Base-by-base conservation (phyloP, 1,140 invertebrate species). In the Leptoteleia sp. region DNA sequence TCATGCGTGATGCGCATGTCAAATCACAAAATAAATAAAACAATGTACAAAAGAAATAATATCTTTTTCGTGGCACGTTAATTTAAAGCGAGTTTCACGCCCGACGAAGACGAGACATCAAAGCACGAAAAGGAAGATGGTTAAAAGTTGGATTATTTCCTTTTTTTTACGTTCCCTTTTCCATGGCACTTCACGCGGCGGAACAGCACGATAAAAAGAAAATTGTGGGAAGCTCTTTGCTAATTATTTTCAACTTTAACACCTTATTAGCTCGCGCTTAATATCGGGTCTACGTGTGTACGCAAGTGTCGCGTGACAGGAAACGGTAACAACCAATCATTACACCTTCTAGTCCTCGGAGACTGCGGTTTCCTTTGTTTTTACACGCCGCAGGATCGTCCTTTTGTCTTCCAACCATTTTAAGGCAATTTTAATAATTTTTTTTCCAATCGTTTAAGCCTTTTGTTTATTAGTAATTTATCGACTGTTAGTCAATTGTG, bases 211-310 rank as follows among this genome's bases (percentile, higher is more conserved):
- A 62, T 62, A 62, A 48, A 62, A 37, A 37, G 55, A 48, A 64
- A 64, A 55, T 68, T 45, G 64, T 68, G 40, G 42, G 64, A 68
- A 68, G 50, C 19, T 45, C 5, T 40, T 11, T 17, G 38, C 31
- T 22, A 59, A 70, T 70, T 68, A 68, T 68, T 57, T 70, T 59
- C 42, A 52, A 52, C 35, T 70, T 50, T 59, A 59, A 59, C 65
- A 47, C 54, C 65, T 70, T 70, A 70, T 59, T 70, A 70, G 33
- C 64, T 57, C 31, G 8, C 17, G 27, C 35, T 33, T 64, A 52
- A 64, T 33, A 50, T 64, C 16, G 35, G 62, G 1, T 12, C 40
- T 25, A 3, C 54, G 38, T 38, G 43, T 35, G 15, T 29, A 33
- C 35, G 29, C 4, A 15, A 50, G n/a, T 57, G 52, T 70, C 54